Percentiles rank a stretch among this genome's conserved stretches.
phyloP scores from a whole-genome alignment of 2,797 vertebrate genomes.

The Myiothlypis coronata region DNA sequence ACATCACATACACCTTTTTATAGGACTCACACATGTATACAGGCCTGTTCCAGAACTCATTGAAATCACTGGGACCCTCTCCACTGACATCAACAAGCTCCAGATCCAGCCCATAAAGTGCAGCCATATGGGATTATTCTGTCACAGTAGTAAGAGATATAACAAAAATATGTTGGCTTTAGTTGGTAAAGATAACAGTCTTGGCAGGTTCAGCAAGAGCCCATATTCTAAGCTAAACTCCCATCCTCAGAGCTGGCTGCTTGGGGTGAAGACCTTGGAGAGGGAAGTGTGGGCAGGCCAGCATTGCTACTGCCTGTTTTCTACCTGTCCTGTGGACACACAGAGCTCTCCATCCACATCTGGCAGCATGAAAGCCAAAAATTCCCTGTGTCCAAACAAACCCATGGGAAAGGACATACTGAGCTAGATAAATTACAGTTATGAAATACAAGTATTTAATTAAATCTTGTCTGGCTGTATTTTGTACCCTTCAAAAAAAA shows the following conservation, averaged over 20 bases:
- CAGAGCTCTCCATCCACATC: background rate
- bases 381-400: background rate
- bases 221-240: background rate
- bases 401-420: conserved; percentile 24
- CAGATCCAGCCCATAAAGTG: background rate
- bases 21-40: background rate
- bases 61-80: background rate
- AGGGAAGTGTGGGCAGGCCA: background rate
- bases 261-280: background rate
- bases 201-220: background rate
- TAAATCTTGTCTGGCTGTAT: conserved; percentile 45
- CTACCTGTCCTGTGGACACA: background rate
- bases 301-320: background rate
- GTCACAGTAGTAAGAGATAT: conserved; percentile 54
- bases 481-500: background rate
- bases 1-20: background rate
- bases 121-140: conserved; percentile 68
- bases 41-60: background rate
- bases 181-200: conserved; percentile 9
- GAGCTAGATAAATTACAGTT: conserved; percentile 44
- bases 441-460: conserved; percentile 60
- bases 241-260: background rate
- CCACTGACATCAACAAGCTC: background rate
- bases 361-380: background rate
- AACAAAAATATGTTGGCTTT: conserved; percentile 62